Evolutionary conservation across 2,888 invertebrate genomes (phyloP), one percentile per base, ranked within the genome.

Genomic region (Cylloceria caligata): DNA sequence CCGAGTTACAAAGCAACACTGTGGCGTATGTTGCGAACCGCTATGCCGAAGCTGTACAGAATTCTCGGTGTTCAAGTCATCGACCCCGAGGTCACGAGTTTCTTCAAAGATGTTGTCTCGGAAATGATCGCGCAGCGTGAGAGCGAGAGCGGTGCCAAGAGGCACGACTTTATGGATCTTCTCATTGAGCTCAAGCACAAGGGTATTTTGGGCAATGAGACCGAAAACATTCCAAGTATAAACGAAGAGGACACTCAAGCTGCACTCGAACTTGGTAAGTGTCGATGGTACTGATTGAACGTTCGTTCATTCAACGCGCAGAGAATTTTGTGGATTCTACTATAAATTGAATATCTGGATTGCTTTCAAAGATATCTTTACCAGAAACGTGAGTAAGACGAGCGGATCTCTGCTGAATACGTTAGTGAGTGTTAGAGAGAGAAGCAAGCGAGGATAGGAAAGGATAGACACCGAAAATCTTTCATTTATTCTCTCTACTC

Each of bases 161-260:
- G 91, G 57, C 88, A 93, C 82, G 93, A 93, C 83, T 93, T 93
- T 76, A 90, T 93, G 87, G 93, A 93, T 84, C 86, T 93, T 21
- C 84, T 93, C 80, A 87, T 93, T 55, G 91, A 93, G 67, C 76
- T 93, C n/a, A 93, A 90, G 84, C 89, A 91, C 73, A 89, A 88
- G 42, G 89, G 90, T 9, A 86, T 74, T 42, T 60, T 90, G 60
- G 88, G 88, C 9, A 80, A 83, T 60, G 88, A 90, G 3, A n/a
- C n/a, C n/a, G n/a, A n/a, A 34, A 73, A 11, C 79, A 42, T 60
- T 64, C 64, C 65, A 16, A 57, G 5, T 55, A 45, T 47, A 49
- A 81, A 84, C 30, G 84, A 87, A 1, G 86, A 88, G 16, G 87
- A 85, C 21, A 78, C 86, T 13, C 0, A 62, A 4, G 81, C 83